phyloP scores from a whole-genome alignment of 2,888 invertebrate genomes.

The Drosophila yooni region DNA sequence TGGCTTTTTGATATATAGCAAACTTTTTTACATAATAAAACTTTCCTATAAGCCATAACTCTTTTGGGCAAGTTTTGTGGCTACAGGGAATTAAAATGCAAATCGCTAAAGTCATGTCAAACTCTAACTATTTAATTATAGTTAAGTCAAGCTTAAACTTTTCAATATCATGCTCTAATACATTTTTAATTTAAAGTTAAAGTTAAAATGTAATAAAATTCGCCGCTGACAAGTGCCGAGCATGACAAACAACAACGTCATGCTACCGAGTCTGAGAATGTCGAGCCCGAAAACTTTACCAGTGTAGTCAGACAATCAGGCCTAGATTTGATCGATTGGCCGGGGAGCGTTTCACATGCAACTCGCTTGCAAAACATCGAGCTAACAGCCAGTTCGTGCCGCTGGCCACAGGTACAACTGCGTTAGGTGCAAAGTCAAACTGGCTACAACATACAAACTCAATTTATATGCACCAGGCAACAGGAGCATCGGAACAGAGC shows the following conservation, averaged over 20 bases:
- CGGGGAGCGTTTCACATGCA: conserved; percentile 61
- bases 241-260: conserved; percentile 20
- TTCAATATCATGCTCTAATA: conserved; percentile 9
- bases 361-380: conserved; percentile 55
- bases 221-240: conserved; percentile 1
- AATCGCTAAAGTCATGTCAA: neutral
- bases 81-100: neutral
- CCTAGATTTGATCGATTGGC: conserved; percentile 41
- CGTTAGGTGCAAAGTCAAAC: conserved; percentile 5
- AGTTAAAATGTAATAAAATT: conserved; percentile 23
- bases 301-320: conserved; percentile 59
- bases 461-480: conserved; percentile 58
- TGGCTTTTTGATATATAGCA: neutral
- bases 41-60: neutral
- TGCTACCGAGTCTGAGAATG: conserved; percentile 4
- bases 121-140: neutral
- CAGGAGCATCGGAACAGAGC: conserved; percentile 13
- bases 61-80: neutral
- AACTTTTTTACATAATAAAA: neutral
- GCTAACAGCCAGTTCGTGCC: conserved; percentile 39
- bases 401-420: conserved; percentile 9
- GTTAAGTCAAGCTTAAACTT: neutral
- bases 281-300: conserved; percentile 14
- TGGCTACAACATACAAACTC: conserved; percentile 58
- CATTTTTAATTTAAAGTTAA: conserved; percentile 35